phyloP scores from a whole-genome alignment of 2,113 vertebrate species.

The Glareola pratincola region DNA sequence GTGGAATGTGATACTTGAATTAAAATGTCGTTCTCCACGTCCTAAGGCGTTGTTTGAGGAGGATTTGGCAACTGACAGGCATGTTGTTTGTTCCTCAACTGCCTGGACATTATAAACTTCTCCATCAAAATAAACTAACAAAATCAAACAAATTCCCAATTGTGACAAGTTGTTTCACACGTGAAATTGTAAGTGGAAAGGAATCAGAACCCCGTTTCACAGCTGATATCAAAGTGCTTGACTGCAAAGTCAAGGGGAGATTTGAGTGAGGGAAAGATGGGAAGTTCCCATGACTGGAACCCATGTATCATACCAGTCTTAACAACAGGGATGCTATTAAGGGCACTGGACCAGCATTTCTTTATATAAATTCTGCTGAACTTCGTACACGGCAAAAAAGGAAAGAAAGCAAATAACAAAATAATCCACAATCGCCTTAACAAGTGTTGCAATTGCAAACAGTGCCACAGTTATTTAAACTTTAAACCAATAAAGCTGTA shows the following conservation, averaged over 20 bases:
- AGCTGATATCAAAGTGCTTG: background rate
- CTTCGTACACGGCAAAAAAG: background rate
- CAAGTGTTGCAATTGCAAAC: background rate
- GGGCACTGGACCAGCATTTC: background rate
- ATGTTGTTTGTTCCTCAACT: constrained; percentile 4
- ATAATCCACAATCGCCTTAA: background rate
- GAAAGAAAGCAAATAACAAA: background rate
- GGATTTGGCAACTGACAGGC: constrained; percentile 1
- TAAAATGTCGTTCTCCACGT: background rate
- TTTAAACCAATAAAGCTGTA: background rate
- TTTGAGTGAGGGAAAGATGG: background rate
- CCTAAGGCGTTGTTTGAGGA: background rate
- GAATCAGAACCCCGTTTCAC: background rate
- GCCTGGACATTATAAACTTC: background rate
- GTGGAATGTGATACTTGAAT: background rate
- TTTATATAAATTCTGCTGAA: background rate
- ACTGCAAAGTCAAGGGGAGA: background rate
- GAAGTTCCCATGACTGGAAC: background rate
- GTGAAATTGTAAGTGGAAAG: background rate
- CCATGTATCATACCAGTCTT: background rate
- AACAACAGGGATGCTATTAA: background rate
- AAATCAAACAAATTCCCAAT: background rate
- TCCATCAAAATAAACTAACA: constrained; percentile 18
- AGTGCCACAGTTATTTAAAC: background rate
- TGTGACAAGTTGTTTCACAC: background rate